A percentile compares a stretch with the other conserved stretches of the same genome.
These are phyloP conservation scores for Caenorhabditis japonica DNA, from an alignment of 2,888 invertebrate genomes.

Conservation along the genomic window DNA sequence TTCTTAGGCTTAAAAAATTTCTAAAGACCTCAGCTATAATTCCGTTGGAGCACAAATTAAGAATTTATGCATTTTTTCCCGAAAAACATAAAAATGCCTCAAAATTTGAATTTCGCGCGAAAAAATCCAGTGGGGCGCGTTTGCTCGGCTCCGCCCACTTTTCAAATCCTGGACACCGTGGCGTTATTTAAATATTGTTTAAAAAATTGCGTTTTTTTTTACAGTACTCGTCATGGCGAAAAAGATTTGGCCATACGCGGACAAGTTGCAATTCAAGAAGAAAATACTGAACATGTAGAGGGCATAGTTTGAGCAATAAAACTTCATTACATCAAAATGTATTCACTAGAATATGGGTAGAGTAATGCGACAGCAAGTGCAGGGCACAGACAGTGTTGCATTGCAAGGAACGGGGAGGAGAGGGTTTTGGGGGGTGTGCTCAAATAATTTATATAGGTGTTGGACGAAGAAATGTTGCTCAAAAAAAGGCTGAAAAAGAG, in stretches of 20 bases:
- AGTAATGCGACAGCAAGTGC: constrained; percentile 4
- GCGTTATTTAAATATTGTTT: constrained; percentile 11
- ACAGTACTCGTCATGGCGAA: constrained; percentile 49
- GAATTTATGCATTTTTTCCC: too few species aligned
- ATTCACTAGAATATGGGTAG: constrained; percentile 42
- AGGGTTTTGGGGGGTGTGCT: too few species aligned
- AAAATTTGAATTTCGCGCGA: neutral
- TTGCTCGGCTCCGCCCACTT: too few species aligned
- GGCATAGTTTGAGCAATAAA: constrained; percentile 11
- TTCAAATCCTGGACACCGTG: too few species aligned
- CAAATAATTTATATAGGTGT: neutral
- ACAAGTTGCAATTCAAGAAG: constrained; percentile 57
- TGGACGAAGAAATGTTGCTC: constrained; percentile 1
- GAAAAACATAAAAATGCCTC: too few species aligned
- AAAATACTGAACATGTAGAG: constrained; percentile 57
- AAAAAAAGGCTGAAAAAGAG: constrained; percentile 24
- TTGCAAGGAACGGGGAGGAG: neutral
- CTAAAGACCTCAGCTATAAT: too few species aligned
- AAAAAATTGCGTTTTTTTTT: neutral
- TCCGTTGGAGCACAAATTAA: too few species aligned
- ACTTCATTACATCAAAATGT: constrained; percentile 36
- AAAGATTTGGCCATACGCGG: constrained; percentile 64
- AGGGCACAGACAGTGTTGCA: neutral
- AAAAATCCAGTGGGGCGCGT: too few species aligned
- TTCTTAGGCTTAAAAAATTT: too few species aligned